phyloP scores from a whole-genome alignment of 2,113 vertebrate species.

The Ploceus nigricollis region DNA sequence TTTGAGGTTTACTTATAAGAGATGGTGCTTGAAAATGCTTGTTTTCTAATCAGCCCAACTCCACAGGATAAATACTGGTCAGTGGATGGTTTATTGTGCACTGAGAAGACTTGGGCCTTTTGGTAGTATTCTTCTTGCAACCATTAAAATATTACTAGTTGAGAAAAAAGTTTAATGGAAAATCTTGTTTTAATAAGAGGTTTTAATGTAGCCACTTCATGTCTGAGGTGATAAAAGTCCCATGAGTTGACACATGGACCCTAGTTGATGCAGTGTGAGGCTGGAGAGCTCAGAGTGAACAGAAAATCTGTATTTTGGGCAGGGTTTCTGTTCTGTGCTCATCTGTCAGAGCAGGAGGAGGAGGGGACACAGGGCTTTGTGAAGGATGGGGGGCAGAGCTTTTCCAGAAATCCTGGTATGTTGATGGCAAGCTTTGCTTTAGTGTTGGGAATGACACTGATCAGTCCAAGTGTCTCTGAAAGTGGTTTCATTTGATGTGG shows the following conservation, averaged over 20 bases:
- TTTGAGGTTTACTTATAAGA: neutral
- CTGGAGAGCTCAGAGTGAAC: neutral
- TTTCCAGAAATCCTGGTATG: neutral
- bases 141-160: neutral
- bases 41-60: fast-evolving
- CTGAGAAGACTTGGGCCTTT: neutral
- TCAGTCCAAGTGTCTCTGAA: neutral
- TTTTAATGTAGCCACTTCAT: neutral
- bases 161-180: neutral
- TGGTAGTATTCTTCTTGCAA: neutral
- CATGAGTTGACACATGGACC: fast-evolving
- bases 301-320: neutral
- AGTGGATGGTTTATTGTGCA: neutral
- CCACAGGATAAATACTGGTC: neutral
- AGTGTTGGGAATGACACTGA: neutral
- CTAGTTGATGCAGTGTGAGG: neutral
- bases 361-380: neutral
- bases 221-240: neutral
- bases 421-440: neutral
- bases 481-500: neutral
- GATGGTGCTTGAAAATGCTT: neutral
- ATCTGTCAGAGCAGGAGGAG: neutral
- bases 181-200: neutral
- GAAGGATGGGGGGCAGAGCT: neutral
- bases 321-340: neutral